phyloP scores from a whole-genome alignment of 2,113 vertebrate species.

The Heterotilapia buettikoferi region DNA sequence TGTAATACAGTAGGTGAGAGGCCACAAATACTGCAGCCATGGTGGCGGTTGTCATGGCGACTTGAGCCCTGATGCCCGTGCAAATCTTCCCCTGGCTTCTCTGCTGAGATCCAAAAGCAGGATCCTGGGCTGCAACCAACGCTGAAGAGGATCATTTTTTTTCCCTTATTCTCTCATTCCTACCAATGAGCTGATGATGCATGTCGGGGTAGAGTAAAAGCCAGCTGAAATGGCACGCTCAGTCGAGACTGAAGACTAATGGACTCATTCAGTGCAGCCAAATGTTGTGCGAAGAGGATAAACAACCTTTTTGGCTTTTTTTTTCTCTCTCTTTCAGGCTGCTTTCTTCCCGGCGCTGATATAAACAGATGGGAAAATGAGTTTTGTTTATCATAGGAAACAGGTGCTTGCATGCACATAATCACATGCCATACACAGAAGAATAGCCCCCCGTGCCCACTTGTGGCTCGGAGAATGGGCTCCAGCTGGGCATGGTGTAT shows the following conservation, averaged over 20 bases:
- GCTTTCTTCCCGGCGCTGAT: conserved; percentile 3
- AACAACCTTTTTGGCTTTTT: conserved; percentile 13
- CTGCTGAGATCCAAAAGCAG: conserved; percentile 10
- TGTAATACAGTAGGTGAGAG: conserved; percentile 12
- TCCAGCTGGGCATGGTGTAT: conserved; percentile 51
- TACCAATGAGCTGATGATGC: neutral
- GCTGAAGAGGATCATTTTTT: neutral
- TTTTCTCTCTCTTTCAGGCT: neutral
- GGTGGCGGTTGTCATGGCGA: conserved; percentile 34
- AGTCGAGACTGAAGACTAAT: conserved; percentile 3
- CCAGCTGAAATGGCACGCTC: neutral
- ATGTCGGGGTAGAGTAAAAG: neutral
- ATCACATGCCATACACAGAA: conserved; percentile 30
- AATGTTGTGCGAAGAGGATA: conserved; percentile 6
- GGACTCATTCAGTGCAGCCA: conserved; percentile 5
- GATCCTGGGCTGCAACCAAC: conserved; percentile 1
- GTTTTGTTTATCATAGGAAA: conserved; percentile 62
- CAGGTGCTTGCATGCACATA: conserved; percentile 58
- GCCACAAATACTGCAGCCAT: conserved; percentile 1
- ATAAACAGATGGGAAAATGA: conserved; percentile 35
- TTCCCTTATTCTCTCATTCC: neutral
- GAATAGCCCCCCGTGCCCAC: conserved; percentile 6
- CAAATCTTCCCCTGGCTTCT: conserved; percentile 17
- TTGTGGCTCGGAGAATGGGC: conserved; percentile 35
- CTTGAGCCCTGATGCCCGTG: neutral